A percentile compares a stretch with the other conserved stretches of the same genome.
These are phyloP conservation scores for Drosophila paramelanica DNA, from an alignment of 2,888 invertebrate genomes.

Conservation along the genomic window DNA sequence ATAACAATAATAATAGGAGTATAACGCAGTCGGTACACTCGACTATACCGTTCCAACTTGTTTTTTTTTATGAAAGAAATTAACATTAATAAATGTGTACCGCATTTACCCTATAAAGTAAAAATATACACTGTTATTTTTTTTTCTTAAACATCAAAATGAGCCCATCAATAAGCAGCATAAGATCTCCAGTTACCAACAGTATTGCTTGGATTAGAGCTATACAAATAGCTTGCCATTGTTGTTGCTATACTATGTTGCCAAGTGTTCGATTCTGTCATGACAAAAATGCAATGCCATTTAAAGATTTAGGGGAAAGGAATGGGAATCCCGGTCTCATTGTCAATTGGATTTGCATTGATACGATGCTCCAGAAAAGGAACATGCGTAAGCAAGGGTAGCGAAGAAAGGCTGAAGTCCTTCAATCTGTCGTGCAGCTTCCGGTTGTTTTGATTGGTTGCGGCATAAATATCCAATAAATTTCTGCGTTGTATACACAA, in stretches of 20 bases:
- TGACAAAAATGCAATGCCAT: constrained; percentile 57
- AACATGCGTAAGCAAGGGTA: background rate
- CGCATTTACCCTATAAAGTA: too few species aligned
- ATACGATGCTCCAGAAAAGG: constrained; percentile 1
- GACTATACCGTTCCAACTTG: too few species aligned
- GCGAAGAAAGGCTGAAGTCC: background rate
- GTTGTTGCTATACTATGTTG: constrained; percentile 32
- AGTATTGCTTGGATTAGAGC: constrained; percentile 41
- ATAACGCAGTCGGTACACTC: too few species aligned
- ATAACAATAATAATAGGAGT: too few species aligned
- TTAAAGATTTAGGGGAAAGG: background rate
- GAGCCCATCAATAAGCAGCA: constrained; percentile 22
- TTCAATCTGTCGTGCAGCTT: constrained; percentile 43
- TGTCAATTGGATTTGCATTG: constrained; percentile 66
- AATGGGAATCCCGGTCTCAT: constrained; percentile 8
- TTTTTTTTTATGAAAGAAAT: too few species aligned
- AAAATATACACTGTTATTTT: too few species aligned
- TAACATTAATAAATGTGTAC: too few species aligned
- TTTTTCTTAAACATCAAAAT: too few species aligned
- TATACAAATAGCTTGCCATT: constrained; percentile 32
- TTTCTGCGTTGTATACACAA: constrained; percentile 65
- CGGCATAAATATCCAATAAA: constrained; percentile 70
- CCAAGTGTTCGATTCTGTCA: constrained; percentile 28
- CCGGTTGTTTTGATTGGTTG: constrained; percentile 60
- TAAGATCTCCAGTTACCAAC: constrained; percentile 27